Evolutionary conservation across 2,888 invertebrate species (phyloP).

Genomic region (Erebia aethiops): DNA sequence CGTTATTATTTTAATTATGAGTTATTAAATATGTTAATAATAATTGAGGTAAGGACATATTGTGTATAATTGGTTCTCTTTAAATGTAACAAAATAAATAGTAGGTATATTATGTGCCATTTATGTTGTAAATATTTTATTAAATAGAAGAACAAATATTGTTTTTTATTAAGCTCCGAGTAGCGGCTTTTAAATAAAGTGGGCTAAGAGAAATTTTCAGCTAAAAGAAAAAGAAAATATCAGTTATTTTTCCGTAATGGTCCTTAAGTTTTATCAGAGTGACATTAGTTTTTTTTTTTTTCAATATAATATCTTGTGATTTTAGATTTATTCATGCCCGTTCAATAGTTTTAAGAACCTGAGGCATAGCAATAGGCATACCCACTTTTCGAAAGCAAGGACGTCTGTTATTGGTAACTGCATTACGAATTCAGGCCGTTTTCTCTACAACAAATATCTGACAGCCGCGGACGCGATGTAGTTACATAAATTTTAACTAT

Average conservation of each 20-base stretch:
- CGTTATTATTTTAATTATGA: constrained; percentile 17
- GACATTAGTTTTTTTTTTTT: too few relatives aligned
- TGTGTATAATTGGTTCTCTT: constrained; percentile 12
- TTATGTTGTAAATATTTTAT: constrained; percentile 14
- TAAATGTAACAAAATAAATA: neutral
- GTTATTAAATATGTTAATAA: constrained; percentile 9
- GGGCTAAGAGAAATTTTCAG: too few relatives aligned
- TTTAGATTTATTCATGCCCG: too few relatives aligned
- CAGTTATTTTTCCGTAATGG: too few relatives aligned
- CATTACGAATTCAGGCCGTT: constrained; percentile 49
- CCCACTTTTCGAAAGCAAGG: constrained; percentile 61
- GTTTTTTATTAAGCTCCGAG: neutral
- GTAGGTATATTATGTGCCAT: neutral
- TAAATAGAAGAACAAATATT: neutral
- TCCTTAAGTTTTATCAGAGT: too few relatives aligned
- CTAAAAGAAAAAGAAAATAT: too few relatives aligned
- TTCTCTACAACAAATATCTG: constrained; percentile 45
- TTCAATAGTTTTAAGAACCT: neutral
- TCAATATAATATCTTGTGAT: too few relatives aligned
- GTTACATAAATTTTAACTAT: constrained; percentile 18
- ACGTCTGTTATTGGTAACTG: constrained; percentile 51
- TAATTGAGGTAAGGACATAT: neutral
- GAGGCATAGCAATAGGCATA: constrained; percentile 35
- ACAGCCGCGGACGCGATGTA: constrained; percentile 16
- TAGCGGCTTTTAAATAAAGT: neutral